Evolutionary conservation across 2,888 invertebrate genomes (phyloP).

Genomic region (Leptinotarsa tumamoca): DNA sequence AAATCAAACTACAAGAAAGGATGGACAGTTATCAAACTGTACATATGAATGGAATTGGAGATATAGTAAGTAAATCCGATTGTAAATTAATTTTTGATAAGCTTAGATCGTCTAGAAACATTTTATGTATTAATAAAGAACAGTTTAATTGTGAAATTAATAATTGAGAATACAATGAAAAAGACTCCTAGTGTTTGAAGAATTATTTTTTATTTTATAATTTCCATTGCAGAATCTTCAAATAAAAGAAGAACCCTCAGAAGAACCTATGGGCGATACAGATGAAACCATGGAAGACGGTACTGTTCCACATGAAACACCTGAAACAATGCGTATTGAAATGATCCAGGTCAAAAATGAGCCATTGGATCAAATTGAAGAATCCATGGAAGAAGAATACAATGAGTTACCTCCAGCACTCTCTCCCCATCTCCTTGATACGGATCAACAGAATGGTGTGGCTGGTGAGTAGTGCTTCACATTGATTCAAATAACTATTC

Average conservation of each 20-base stretch:
- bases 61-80: slow-evolving; percentile 27
- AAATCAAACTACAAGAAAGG: slow-evolving; percentile 69
- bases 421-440: slow-evolving; percentile 38
- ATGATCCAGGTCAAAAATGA: slow-evolving; percentile 42
- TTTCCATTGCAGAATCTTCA: slow-evolving; percentile 53
- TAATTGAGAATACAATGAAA: too few relatives aligned
- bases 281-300: slow-evolving; percentile 21
- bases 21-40: slow-evolving; percentile 10
- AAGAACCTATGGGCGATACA: slow-evolving; percentile 53
- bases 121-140: too few relatives aligned
- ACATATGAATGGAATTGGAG: slow-evolving; percentile 22
- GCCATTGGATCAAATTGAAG: slow-evolving; percentile 46
- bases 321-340: slow-evolving; percentile 12
- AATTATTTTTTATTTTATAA: not conserved
- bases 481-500: not conserved
- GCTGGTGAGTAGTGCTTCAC: slow-evolving; percentile 21
- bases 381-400: slow-evolving; percentile 54
- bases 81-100: too few relatives aligned
- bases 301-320: slow-evolving; percentile 5
- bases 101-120: too few relatives aligned
- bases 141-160: too few relatives aligned
- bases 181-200: not conserved
- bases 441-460: slow-evolving; percentile 6
- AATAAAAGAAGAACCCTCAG: slow-evolving; percentile 62
- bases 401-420: slow-evolving; percentile 56